Conservation (phyloP, 92 coral and sea anemone species). For the Epizoanthus illoricatus region DNA sequence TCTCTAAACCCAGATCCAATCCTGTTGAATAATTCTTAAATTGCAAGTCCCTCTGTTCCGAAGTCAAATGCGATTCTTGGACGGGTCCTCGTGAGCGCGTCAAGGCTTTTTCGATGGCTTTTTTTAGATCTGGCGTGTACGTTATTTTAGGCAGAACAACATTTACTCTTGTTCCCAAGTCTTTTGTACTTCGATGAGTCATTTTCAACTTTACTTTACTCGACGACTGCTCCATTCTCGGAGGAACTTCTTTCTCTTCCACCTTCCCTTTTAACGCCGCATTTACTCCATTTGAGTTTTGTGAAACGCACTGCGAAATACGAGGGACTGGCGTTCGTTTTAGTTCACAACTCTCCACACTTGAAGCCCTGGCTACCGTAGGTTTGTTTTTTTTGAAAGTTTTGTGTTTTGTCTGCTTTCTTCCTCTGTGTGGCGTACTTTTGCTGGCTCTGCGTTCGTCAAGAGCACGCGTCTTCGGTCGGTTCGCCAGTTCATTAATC, state of each 20-base stretch:
- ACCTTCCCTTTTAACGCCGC: not conserved
- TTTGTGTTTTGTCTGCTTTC: conserved; percentile 39
- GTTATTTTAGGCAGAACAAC: conserved; percentile 76
- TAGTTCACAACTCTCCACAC: not conserved
- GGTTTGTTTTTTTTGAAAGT: conserved; percentile 16
- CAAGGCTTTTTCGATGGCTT: conserved; percentile 72
- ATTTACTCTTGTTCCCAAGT: conserved; percentile 44
- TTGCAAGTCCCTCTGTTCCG: conserved; percentile 15
- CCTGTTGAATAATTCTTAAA: not conserved
- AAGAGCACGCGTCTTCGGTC: conserved; percentile 27
- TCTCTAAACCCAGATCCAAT: not conserved
- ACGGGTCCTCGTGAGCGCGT: conserved; percentile 27
- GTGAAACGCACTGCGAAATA: conserved; percentile 21
- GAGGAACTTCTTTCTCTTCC: not conserved
- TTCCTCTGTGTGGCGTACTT: conserved; percentile 46
- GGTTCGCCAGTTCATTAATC: conserved; percentile 22
- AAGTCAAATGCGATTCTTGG: not conserved
- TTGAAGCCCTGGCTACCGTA: not conserved
- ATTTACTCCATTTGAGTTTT: not conserved
- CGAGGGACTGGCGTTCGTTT: conserved; percentile 9
- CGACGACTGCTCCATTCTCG: conserved; percentile 1
- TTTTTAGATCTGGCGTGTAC: conserved; percentile 73
- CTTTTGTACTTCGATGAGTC: conserved; percentile 61
- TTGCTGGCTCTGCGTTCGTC: conserved; percentile 42
- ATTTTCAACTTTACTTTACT: conserved; percentile 54